Evolutionary conservation across 1,140 invertebrate species (phyloP), one percentile per base, ranked within the genome.

Genomic region (Drosophila carrolli): DNA sequence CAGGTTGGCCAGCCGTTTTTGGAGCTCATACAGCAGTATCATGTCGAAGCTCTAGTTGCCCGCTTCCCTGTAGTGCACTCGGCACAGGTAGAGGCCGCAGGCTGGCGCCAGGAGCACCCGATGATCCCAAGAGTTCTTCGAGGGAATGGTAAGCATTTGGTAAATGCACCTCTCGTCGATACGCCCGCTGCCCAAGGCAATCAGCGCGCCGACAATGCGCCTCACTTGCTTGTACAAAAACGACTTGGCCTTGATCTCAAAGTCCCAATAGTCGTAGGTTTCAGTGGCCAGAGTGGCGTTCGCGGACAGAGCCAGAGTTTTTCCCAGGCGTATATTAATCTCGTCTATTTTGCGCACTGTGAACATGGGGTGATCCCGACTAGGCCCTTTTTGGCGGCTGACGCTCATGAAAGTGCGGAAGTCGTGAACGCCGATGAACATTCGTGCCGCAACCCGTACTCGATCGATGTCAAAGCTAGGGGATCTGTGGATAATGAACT

Each of bases 181-280:
- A 70, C 92, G 93, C 16, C 94, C 94, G 61, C 84, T 86, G 4
- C 94, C 96, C 9, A 96, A 91, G 5, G 93, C 92, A 35, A 96
- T 78, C 14, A 97, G 81, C 6, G 94, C 86, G 19, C 94, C 95
- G 23, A 97, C 93, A 91, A 96, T 97, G 41, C 96, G 94, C 47
- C 96, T 94, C 5, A 97, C 95, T 93, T 96, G 96, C 81, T 95
- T 96, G 83, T 96, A 95, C 14, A 96, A 92, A 93, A 96, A 97
- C n/a, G 94, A 93, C 83, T 82, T 93, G 27, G 94, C 93, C 66
- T 93, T 94, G 11, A 95, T 93, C 61, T 93, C 93, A 41, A 97
- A 92, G 79, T 96, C 93, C 93, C 94, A 96, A 82, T 95, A 96
- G 75, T 95, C 91, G 75, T 94, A 95, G 35, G 93, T 76, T 9